Conservation (phyloP, 2,888 invertebrate genomes). For the Pachycephus smyrnensis region DNA sequence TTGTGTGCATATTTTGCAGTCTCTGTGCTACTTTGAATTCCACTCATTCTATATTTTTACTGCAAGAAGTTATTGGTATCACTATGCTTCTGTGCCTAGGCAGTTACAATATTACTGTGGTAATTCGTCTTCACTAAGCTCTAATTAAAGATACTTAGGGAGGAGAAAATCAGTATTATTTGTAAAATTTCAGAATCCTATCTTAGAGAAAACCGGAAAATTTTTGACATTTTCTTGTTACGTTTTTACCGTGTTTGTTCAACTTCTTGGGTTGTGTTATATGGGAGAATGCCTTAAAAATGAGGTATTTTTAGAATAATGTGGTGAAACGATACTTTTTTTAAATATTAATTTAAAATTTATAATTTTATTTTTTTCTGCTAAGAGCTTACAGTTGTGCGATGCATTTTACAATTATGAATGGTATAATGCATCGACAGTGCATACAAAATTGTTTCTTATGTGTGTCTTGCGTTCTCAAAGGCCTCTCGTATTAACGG, state of each 20-base stretch:
- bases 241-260: conserved; percentile 26
- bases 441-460: conserved; percentile 63
- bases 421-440: conserved; percentile 63
- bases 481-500: conserved; percentile 67
- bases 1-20: neutral
- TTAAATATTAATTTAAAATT: neutral
- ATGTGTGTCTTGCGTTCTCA: conserved; percentile 69
- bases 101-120: neutral
- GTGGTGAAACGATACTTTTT: neutral
- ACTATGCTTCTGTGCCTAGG: neutral
- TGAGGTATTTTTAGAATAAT: conserved; percentile 22
- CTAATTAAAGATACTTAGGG: neutral
- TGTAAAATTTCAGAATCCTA: neutral
- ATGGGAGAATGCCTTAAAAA: conserved; percentile 37
- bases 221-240: conserved; percentile 19
- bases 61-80: neutral
- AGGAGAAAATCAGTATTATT: neutral
- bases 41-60: neutral
- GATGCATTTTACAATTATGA: conserved; percentile 68
- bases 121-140: neutral
- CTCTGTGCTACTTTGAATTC: neutral
- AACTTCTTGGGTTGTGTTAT: conserved; percentile 35
- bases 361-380: neutral
- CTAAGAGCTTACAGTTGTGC: conserved; percentile 65
- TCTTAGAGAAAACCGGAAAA: neutral